These are phyloP conservation scores for Dimorphilus gyrociliatus DNA, from an alignment of 2,888 invertebrate genomes.

Conservation along the genomic window DNA sequence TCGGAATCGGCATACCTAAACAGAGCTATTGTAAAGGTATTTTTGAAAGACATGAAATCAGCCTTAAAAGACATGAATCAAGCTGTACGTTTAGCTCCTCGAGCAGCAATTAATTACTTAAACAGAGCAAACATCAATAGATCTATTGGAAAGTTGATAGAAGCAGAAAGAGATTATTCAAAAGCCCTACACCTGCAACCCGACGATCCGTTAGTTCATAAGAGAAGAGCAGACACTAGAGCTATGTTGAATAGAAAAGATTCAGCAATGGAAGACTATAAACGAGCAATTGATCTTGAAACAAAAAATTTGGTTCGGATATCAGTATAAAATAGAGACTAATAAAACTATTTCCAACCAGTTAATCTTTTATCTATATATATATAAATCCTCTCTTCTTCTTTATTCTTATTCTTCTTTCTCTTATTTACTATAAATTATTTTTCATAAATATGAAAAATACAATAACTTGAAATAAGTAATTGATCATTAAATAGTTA, in stretches of 20 bases:
- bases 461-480: too few species aligned
- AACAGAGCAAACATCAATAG: slow-evolving; percentile 33
- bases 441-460: too few species aligned
- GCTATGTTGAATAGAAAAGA: slow-evolving; percentile 26
- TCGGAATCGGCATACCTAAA: slow-evolving; percentile 35
- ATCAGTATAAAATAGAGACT: too few species aligned
- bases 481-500: too few species aligned
- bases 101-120: slow-evolving; percentile 34
- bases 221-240: slow-evolving; percentile 29
- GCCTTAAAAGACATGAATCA: slow-evolving; percentile 29
- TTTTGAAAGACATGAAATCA: slow-evolving; percentile 27
- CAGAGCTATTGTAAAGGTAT: slow-evolving; percentile 33
- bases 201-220: slow-evolving; percentile 30
- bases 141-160: slow-evolving; percentile 23
- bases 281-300: slow-evolving; percentile 20
- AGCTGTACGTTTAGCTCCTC: slow-evolving; percentile 28
- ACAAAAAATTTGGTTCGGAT: too few species aligned
- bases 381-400: too few species aligned
- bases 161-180: slow-evolving; percentile 30
- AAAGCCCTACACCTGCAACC: slow-evolving; percentile 29
- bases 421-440: too few species aligned
- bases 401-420: too few species aligned
- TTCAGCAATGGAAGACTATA: slow-evolving; percentile 30
- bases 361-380: too few species aligned
- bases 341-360: too few species aligned